Evolutionary conservation across 2,113 vertebrate genomes (phyloP).

Genomic region (Mastomys natalensis): DNA sequence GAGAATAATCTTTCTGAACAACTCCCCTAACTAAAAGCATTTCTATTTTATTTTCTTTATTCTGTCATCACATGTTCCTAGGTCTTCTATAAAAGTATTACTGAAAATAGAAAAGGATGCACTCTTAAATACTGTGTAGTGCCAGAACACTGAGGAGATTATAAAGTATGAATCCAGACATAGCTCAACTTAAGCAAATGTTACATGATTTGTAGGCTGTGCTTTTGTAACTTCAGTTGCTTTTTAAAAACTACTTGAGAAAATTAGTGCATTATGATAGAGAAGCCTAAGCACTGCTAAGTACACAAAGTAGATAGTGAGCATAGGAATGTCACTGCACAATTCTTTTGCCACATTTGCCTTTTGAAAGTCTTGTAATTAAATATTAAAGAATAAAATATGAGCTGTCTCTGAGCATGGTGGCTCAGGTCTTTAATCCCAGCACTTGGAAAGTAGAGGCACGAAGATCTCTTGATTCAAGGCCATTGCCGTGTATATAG

Average conservation of each 20-base stretch:
- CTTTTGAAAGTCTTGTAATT: slow-evolving; percentile 24
- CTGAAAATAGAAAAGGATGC: neutral
- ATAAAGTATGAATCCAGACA: neutral
- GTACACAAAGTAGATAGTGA: neutral
- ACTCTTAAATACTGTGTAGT: neutral
- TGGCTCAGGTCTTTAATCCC: neutral
- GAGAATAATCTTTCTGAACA: neutral
- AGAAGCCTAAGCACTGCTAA: neutral
- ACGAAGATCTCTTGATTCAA: neutral
- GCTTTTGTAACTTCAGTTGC: neutral
- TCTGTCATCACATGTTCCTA: neutral
- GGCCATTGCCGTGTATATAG: neutral
- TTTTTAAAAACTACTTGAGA: neutral
- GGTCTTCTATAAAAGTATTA: neutral
- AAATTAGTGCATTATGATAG: neutral
- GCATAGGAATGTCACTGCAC: neutral
- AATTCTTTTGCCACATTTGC: neutral
- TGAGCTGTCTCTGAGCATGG: neutral
- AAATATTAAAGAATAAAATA: neutral
- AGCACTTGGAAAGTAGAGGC: neutral
- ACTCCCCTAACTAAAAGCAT: neutral
- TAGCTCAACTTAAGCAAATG: neutral
- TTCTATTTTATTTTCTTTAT: neutral
- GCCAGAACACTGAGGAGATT: neutral
- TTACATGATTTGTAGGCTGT: slow-evolving; percentile 20